Percentiles rank a stretch among this genome's conserved stretches.
Conservation (phyloP, 2,113 vertebrate species). For the Felis chaus region DNA sequence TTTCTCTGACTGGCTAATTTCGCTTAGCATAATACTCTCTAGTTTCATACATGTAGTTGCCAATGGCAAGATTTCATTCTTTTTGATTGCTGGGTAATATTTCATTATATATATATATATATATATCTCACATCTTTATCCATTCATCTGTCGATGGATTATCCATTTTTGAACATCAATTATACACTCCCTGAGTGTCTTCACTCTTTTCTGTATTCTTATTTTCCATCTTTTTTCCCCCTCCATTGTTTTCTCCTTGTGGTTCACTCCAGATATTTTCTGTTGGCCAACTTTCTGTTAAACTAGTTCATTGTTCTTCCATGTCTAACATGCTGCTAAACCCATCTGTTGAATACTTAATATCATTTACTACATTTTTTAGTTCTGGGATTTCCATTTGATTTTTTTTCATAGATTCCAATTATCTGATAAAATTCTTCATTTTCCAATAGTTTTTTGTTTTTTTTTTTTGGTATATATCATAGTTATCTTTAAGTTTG, state of each 20-base stretch:
- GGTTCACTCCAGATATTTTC: not conserved
- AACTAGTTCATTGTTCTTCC: not conserved
- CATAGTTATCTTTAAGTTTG: not conserved
- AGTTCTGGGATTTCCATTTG: not conserved
- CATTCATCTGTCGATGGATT: too few relatives aligned
- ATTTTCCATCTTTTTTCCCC: not conserved
- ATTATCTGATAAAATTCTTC: not conserved
- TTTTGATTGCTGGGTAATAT: too few relatives aligned
- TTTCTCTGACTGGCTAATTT: too few relatives aligned
- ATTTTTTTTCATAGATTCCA: not conserved
- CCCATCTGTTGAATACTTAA: not conserved
- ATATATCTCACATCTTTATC: too few relatives aligned
- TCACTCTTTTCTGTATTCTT: not conserved
- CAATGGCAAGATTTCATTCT: too few relatives aligned
- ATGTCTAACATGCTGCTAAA: not conserved
- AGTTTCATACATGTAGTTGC: too few relatives aligned
- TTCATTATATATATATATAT: too few relatives aligned
- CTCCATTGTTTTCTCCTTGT: not conserved
- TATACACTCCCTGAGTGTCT: not conserved
- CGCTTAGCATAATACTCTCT: too few relatives aligned
- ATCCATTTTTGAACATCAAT: not conserved
- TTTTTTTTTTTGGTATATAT: not conserved
- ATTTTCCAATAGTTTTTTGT: not conserved
- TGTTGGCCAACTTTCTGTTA: not conserved
- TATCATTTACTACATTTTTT: not conserved